A percentile compares a stretch with the other conserved stretches of the same genome.
Evolutionary conservation across 2,888 invertebrate species (phyloP).

Genomic region (Polyommatus iphigenia): DNA sequence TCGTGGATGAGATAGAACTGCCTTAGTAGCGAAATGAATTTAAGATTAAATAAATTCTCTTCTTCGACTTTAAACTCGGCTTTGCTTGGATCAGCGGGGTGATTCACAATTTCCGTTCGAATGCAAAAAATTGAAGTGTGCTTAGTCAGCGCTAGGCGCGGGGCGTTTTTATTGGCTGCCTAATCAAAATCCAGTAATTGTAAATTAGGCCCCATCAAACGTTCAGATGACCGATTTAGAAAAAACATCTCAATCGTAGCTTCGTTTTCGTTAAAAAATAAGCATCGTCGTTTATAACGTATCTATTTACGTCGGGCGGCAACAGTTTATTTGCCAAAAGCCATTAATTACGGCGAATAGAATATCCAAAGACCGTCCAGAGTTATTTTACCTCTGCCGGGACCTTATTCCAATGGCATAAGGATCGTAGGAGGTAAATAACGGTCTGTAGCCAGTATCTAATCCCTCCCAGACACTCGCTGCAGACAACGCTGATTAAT

Average conservation of each 20-base stretch:
- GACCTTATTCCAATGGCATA: not conserved
- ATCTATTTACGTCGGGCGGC: slow-evolving; percentile 62
- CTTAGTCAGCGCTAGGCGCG: not conserved
- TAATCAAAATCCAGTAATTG: not conserved
- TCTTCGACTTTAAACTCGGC: too few species aligned
- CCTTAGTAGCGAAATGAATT: too few species aligned
- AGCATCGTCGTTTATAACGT: not conserved
- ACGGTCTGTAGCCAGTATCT: slow-evolving; percentile 48
- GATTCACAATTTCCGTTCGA: too few species aligned
- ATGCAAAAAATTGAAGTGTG: too few species aligned
- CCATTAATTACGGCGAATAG: slow-evolving; percentile 79
- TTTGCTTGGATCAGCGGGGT: too few species aligned
- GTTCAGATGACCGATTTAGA: not conserved
- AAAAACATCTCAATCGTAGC: not conserved
- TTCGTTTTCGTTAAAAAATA: not conserved
- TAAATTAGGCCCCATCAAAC: not conserved
- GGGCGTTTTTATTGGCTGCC: not conserved
- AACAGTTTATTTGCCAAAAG: slow-evolving; percentile 75
- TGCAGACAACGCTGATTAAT: slow-evolving; percentile 78
- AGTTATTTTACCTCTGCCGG: not conserved
- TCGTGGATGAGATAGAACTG: too few species aligned
- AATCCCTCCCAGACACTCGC: slow-evolving; percentile 74
- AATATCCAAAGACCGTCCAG: slow-evolving; percentile 53
- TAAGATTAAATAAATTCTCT: too few species aligned
- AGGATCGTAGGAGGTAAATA: not conserved